These are phyloP conservation scores for Malurus leucopterus DNA, from an alignment of 2,797 vertebrate genomes.

Conservation along the genomic window DNA sequence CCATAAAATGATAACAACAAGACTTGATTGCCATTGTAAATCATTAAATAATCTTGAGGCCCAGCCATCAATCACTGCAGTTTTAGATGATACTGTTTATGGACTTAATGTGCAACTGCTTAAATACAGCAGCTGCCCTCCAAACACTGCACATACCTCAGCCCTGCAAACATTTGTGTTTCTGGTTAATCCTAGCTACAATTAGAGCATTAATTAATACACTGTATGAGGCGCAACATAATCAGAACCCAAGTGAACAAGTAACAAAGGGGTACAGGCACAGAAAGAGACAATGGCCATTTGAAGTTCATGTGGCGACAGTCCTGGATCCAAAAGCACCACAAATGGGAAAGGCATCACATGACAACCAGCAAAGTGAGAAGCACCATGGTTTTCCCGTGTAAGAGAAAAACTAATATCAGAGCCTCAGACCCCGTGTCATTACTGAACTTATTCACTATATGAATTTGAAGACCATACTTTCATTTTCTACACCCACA, in stretches of 20 bases:
- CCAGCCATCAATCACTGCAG: not conserved
- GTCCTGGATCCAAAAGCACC: not conserved
- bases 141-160: not conserved
- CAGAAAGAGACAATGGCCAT: not conserved
- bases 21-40: not conserved
- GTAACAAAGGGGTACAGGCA: not conserved
- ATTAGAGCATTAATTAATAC: not conserved
- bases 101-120: not conserved
- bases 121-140: not conserved
- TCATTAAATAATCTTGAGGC: not conserved
- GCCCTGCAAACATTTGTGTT: not conserved
- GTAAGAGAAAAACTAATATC: not conserved
- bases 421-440: not conserved
- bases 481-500: constrained; percentile 20
- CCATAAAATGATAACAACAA: not conserved
- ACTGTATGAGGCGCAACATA: not conserved
- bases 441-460: not conserved
- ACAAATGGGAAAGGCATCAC: not conserved
- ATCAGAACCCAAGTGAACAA: not conserved
- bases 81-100: not conserved
- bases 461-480: not conserved
- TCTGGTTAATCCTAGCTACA: not conserved
- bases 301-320: not conserved
- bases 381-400: not conserved
- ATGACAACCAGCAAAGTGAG: not conserved